phyloP scores from a whole-genome alignment of 1,140 invertebrate species.

The Papilio polyxenes region DNA sequence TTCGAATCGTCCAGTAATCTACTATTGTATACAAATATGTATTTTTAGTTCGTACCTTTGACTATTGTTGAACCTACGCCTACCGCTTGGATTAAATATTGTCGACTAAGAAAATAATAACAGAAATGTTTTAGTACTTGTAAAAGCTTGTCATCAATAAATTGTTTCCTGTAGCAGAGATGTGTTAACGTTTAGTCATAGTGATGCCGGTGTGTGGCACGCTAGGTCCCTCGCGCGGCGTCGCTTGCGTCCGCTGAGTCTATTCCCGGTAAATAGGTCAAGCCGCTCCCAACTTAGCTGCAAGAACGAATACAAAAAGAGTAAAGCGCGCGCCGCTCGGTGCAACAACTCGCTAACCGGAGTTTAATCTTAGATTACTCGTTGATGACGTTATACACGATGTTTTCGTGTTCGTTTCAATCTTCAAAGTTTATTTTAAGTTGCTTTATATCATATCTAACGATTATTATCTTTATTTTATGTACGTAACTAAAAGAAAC shows the following conservation, averaged over 20 bases:
- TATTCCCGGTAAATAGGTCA: constrained; percentile 79
- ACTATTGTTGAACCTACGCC: too few relatives aligned
- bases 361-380: constrained; percentile 39
- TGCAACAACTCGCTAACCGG: constrained; percentile 44
- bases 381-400: neutral
- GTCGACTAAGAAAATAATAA: neutral
- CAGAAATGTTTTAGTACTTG: neutral
- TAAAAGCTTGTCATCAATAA: neutral
- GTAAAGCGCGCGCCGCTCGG: constrained; percentile 62
- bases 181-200: neutral
- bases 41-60: too few relatives aligned
- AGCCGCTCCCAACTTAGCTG: constrained; percentile 75
- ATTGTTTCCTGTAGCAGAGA: neutral
- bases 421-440: neutral
- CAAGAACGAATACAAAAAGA: constrained; percentile 79
- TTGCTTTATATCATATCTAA: neutral
- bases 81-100: too few relatives aligned
- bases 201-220: constrained; percentile 40
- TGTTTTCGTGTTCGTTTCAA: neutral
- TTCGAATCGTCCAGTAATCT: too few relatives aligned
- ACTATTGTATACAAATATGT: too few relatives aligned
- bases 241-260: constrained; percentile 67
- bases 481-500: neutral
- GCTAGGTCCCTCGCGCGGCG: constrained; percentile 53
- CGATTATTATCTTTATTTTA: neutral